Conservation (phyloP, 2,797 vertebrate genomes). For the Tiaroga cobitis region DNA sequence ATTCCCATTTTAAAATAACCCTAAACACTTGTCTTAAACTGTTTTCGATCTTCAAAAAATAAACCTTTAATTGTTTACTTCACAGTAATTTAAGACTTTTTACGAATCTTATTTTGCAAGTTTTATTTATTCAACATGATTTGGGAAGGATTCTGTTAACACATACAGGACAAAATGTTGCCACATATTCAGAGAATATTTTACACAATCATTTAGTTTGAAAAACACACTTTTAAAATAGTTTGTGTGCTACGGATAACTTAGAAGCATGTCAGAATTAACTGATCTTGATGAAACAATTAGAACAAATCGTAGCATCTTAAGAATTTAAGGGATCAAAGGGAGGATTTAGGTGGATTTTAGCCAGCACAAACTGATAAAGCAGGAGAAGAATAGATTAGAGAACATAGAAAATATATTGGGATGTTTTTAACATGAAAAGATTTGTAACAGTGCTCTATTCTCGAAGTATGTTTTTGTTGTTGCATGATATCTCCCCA, state of each 20-base stretch:
- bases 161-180: background rate
- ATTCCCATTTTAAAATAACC: background rate
- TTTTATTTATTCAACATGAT: constrained; percentile 3
- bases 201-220: constrained; percentile 1
- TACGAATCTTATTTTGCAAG: background rate
- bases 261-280: background rate
- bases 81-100: background rate
- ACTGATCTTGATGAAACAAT: constrained; percentile 13
- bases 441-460: background rate
- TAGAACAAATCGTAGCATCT: constrained; percentile 19
- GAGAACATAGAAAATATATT: background rate
- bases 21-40: background rate
- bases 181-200: background rate
- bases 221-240: background rate
- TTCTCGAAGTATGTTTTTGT: background rate
- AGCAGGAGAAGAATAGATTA: background rate
- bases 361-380: background rate
- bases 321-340: background rate
- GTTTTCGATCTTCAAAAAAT: too few relatives aligned
- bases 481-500: background rate
- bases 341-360: constrained; percentile 1
- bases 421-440: background rate
- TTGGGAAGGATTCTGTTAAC: constrained; percentile 6
- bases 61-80: background rate
- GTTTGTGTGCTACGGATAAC: background rate